Conservation (phyloP, 2,888 invertebrate species). For the Galeruca laticollis region DNA sequence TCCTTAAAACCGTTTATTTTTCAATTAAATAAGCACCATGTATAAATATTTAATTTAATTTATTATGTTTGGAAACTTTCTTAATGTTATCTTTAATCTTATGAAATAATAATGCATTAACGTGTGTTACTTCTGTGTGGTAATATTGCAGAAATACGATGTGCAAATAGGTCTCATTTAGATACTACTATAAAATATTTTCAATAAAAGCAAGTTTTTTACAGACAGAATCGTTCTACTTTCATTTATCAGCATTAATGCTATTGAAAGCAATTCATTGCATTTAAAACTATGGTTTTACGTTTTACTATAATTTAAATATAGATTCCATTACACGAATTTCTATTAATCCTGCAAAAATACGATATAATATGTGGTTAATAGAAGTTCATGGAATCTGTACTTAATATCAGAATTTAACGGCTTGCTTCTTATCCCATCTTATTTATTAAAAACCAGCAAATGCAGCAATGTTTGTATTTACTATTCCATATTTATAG, state of each 20-base stretch:
- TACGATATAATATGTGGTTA: neutral
- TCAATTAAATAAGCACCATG: neutral
- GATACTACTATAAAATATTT: conserved; percentile 16
- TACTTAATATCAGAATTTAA: no score
- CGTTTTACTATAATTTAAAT: neutral
- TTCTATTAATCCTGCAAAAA: neutral
- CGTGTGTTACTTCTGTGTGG: conserved; percentile 5
- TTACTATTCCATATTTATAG: no score
- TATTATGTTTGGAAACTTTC: neutral
- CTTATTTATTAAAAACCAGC: no score
- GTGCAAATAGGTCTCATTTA: conserved; percentile 18
- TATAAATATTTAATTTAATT: conserved; percentile 2
- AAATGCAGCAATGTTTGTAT: no score
- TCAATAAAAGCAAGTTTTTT: conserved; percentile 24
- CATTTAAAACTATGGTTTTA: neutral
- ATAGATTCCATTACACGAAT: neutral
- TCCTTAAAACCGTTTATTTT: no score
- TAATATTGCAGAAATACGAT: neutral
- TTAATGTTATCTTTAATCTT: conserved; percentile 1
- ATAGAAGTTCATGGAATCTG: no score
- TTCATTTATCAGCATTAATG: conserved; percentile 20
- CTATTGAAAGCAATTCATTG: conserved; percentile 8
- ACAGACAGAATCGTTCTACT: conserved; percentile 23
- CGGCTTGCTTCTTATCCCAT: no score
- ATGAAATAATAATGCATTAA: neutral